A percentile compares a stretch with the other conserved stretches of the same genome.
phyloP scores from a whole-genome alignment of 2,113 vertebrate genomes.

The Sinocyclocheilus anshuiensis region DNA sequence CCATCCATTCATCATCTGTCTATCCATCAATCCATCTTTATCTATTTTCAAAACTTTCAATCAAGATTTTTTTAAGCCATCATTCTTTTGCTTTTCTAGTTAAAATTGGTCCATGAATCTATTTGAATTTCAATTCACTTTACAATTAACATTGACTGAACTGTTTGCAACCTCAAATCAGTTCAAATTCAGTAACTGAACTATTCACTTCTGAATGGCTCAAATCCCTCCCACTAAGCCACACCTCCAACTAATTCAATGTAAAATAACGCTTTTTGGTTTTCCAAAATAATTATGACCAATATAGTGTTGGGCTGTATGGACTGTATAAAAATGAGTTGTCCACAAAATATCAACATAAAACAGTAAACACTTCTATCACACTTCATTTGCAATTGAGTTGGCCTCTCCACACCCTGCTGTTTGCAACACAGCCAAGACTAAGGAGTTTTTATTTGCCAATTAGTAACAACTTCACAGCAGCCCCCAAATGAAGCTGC shows the following conservation, averaged over 20 bases:
- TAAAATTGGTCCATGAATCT: not conserved
- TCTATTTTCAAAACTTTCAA: not conserved
- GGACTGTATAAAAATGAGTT: not conserved
- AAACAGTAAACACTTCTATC: constrained; percentile 18
- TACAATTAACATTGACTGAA: not conserved
- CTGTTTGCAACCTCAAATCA: not conserved
- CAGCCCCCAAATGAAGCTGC: not conserved
- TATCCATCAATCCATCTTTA: not conserved
- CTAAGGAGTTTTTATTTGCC: constrained; percentile 13
- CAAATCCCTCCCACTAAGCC: not conserved
- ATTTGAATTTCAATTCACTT: not conserved
- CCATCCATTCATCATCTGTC: not conserved
- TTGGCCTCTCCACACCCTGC: not conserved
- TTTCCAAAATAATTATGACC: not conserved
- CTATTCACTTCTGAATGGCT: not conserved
- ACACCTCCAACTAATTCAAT: not conserved
- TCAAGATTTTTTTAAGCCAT: not conserved
- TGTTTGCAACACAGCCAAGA: constrained; percentile 22
- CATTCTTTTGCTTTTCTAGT: not conserved
- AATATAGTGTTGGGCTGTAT: not conserved
- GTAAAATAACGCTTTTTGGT: not conserved
- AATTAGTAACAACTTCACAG: constrained; percentile 40
- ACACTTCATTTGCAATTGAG: constrained; percentile 24
- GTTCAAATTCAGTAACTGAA: not conserved
- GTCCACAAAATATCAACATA: constrained; percentile 22